phyloP scores from a whole-genome alignment of 2,888 invertebrate species.

The Sepioteuthis lessoniana region DNA sequence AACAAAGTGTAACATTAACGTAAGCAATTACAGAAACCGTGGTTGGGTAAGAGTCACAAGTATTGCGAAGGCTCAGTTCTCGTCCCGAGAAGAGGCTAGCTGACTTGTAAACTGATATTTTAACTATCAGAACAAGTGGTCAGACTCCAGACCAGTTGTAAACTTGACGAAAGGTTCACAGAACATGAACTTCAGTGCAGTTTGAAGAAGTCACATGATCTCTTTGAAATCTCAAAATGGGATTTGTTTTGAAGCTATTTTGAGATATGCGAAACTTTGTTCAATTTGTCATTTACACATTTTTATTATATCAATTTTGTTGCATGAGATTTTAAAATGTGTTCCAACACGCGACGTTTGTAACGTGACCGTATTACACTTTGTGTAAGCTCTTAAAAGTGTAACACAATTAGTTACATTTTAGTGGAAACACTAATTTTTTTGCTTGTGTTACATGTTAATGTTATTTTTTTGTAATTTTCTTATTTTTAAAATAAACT shows the following conservation, averaged over 20 bases:
- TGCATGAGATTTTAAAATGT: background rate
- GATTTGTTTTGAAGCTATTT: background rate
- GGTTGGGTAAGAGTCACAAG: background rate
- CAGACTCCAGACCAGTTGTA: background rate
- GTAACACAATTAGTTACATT: background rate
- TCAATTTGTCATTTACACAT: no score
- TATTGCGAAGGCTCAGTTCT: no score
- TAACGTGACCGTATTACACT: background rate
- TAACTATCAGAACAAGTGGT: background rate
- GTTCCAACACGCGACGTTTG: background rate
- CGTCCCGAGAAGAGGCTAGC: no score
- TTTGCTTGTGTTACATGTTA: background rate
- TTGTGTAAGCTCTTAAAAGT: background rate
- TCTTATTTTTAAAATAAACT: background rate
- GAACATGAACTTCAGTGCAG: conserved; percentile 8
- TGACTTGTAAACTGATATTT: no score
- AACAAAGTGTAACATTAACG: background rate
- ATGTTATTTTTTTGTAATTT: background rate
- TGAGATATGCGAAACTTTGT: background rate
- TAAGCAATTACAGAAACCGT: no score
- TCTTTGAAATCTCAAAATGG: background rate
- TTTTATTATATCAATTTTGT: no score
- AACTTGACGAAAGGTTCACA: background rate
- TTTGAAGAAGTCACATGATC: background rate
- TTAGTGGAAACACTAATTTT: background rate